Percentiles rank a stretch among this genome's conserved stretches.
These are phyloP conservation scores for Polyodon spathula DNA, from an alignment of 2,113 vertebrate species.

Conservation along the genomic window DNA sequence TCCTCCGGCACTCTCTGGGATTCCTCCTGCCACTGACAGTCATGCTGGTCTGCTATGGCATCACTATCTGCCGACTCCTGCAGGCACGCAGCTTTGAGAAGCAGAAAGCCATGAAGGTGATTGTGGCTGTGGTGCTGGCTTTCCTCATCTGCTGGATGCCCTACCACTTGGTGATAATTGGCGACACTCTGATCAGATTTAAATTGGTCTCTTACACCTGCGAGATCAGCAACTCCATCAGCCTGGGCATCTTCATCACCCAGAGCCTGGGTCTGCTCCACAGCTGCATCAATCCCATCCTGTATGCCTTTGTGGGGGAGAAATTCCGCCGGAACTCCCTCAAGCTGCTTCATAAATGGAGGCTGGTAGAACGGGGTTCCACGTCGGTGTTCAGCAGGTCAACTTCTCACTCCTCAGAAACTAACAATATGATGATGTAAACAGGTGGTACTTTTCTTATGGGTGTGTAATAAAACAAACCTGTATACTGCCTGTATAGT, in stretches of 20 bases:
- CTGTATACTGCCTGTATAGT: too few relatives aligned
- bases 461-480: too few relatives aligned
- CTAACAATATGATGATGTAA: not conserved
- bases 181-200: slow-evolving; percentile 42
- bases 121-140: slow-evolving; percentile 46
- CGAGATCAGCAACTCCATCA: slow-evolving; percentile 8
- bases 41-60: slow-evolving; percentile 55
- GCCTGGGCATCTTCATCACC: slow-evolving; percentile 28
- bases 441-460: too few relatives aligned
- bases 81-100: slow-evolving; percentile 50
- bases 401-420: not conserved
- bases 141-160: slow-evolving; percentile 61
- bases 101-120: slow-evolving; percentile 60
- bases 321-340: slow-evolving; percentile 53
- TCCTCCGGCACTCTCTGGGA: slow-evolving; percentile 44
- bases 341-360: slow-evolving; percentile 30
- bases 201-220: slow-evolving; percentile 28
- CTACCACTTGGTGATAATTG: slow-evolving; percentile 39
- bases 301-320: slow-evolving; percentile 59
- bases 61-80: slow-evolving; percentile 44
- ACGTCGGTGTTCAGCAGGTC: not conserved
- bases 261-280: slow-evolving; percentile 47
- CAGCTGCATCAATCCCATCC: slow-evolving; percentile 57
- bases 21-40: slow-evolving; percentile 46
- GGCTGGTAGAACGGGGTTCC: not conserved